Conservation (phyloP, 2,113 vertebrate species). For the Barbus barbus region DNA sequence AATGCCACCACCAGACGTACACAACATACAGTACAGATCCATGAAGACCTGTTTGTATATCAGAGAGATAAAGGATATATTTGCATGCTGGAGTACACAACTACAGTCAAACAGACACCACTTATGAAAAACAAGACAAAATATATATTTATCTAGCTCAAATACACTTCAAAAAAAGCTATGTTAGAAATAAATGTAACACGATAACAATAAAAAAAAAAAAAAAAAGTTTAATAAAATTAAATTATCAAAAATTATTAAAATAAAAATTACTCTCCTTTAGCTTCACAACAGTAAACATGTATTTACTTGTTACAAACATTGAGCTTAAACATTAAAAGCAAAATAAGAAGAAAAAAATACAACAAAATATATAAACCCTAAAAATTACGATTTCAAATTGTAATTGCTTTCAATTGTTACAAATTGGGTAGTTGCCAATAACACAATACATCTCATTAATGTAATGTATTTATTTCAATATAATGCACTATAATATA, state of each 20-base stretch:
- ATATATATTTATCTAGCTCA: slow-evolving; percentile 6
- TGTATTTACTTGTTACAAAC: not conserved
- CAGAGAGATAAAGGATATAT: slow-evolving; percentile 36
- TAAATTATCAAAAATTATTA: too few relatives aligned
- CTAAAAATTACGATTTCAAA: not conserved
- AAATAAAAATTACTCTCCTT: too few relatives aligned
- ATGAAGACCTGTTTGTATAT: slow-evolving; percentile 40
- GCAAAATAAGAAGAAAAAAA: too few relatives aligned
- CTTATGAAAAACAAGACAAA: slow-evolving; percentile 7
- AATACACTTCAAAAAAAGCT: not conserved
- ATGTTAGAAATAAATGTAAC: not conserved
- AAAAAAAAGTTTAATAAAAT: too few relatives aligned
- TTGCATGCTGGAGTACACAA: slow-evolving; percentile 47
- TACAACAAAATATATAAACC: too few relatives aligned
- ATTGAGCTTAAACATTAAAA: not conserved
- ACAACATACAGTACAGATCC: not conserved
- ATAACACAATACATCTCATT: not conserved
- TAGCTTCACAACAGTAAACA: not conserved
- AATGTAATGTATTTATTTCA: not conserved
- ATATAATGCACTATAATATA: too few relatives aligned
- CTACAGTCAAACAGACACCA: slow-evolving; percentile 26
- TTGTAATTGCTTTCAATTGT: not conserved
- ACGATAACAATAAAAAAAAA: not conserved
- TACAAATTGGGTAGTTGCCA: not conserved
- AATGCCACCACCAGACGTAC: not conserved